Conservation (phyloP, 2,888 invertebrate genomes). For the Drosophila robusta region DNA sequence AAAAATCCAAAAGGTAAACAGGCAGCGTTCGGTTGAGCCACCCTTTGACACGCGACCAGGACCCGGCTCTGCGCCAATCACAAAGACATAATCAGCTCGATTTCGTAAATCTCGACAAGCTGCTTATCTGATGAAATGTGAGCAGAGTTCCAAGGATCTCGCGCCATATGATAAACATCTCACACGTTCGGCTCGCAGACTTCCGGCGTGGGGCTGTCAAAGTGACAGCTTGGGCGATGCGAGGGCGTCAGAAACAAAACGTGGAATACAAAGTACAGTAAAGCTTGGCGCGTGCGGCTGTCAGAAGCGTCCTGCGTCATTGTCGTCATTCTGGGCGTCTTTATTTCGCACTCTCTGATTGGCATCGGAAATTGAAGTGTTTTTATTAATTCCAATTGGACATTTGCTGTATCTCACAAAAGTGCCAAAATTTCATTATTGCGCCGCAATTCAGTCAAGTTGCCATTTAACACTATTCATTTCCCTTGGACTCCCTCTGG, state of each 20-base stretch:
- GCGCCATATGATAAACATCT: constrained; percentile 77
- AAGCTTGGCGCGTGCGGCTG: constrained; percentile 67
- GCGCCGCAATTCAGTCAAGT: constrained; percentile 58
- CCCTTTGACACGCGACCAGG: constrained; percentile 69
- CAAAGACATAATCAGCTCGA: constrained; percentile 78
- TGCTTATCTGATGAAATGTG: constrained; percentile 82
- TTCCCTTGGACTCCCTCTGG: constrained; percentile 33
- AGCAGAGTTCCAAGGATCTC: constrained; percentile 67
- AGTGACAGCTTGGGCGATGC: constrained; percentile 65
- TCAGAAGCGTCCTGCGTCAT: constrained; percentile 29
- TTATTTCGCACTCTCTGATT: constrained; percentile 63
- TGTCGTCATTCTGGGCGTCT: constrained; percentile 26
- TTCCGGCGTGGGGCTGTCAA: constrained; percentile 71
- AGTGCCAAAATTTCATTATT: constrained; percentile 61
- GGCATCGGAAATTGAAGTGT: constrained; percentile 81
- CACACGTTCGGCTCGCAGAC: constrained; percentile 61
- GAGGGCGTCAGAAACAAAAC: constrained; percentile 39
- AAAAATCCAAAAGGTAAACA: constrained; percentile 77
- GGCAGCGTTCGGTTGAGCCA: constrained; percentile 32
- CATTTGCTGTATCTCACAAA: constrained; percentile 27
- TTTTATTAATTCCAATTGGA: constrained; percentile 78
- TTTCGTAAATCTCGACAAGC: constrained; percentile 81
- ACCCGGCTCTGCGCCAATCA: constrained; percentile 34
- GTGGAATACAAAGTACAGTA: constrained; percentile 68
- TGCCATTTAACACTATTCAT: constrained; percentile 10